These are phyloP conservation scores for Drosophila parvula DNA, from an alignment of 1,140 invertebrate species.

Conservation along the genomic window DNA sequence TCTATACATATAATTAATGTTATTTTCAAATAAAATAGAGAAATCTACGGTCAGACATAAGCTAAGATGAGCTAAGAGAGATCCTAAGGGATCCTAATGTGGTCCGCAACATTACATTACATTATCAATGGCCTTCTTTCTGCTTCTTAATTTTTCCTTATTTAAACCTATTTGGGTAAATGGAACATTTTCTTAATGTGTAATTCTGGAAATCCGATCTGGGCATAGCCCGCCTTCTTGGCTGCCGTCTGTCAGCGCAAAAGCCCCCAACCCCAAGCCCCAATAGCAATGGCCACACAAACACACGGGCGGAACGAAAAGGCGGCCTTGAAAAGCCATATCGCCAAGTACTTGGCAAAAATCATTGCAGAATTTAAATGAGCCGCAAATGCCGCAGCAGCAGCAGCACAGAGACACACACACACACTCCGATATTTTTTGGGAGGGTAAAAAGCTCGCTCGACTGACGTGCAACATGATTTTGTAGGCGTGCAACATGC, in stretches of 20 bases:
- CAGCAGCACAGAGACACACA: slow-evolving; percentile 14
- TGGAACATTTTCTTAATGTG: neutral
- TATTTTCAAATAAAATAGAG: neutral
- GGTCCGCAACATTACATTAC: too few species aligned
- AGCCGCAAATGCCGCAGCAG: too few species aligned
- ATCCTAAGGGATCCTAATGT: too few species aligned
- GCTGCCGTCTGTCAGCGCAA: slow-evolving; percentile 75
- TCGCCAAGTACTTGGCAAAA: slow-evolving; percentile 66
- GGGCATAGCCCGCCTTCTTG: slow-evolving; percentile 58
- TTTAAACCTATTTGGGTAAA: neutral
- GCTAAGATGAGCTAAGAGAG: neutral
- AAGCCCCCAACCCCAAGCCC: slow-evolving; percentile 17
- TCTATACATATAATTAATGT: neutral
- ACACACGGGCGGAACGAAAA: slow-evolving; percentile 61
- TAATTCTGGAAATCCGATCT: slow-evolving; percentile 67
- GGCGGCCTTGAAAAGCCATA: slow-evolving; percentile 65
- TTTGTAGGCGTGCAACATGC: slow-evolving; percentile 84
- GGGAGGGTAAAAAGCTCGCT: slow-evolving; percentile 59
- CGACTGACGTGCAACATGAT: slow-evolving; percentile 84
- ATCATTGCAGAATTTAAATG: slow-evolving; percentile 80
- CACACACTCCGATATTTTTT: slow-evolving; percentile 50
- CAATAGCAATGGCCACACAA: slow-evolving; percentile 60
- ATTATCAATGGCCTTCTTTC: neutral
- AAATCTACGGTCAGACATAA: neutral
- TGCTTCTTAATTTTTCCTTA: neutral